Conservation (phyloP, 2,113 vertebrate species). For the Galemys pyrenaicus region DNA sequence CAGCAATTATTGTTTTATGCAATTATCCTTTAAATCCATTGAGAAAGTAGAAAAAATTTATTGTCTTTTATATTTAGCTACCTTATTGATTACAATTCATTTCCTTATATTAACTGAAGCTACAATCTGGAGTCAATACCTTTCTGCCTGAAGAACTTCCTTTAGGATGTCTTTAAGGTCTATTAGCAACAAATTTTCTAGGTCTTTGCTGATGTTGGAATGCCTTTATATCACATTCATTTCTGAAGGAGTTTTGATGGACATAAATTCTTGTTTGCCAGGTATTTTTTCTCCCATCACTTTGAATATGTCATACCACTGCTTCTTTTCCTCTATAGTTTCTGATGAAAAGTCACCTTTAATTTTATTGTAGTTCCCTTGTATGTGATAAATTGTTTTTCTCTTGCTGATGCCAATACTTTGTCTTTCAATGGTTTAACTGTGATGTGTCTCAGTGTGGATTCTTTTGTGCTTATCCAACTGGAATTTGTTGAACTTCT, state of each 20-base stretch:
- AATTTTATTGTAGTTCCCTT: neutral
- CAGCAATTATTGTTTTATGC: neutral
- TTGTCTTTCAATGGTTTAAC: neutral
- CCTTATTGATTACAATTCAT: neutral
- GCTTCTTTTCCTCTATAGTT: neutral
- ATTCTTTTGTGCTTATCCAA: neutral
- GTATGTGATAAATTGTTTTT: neutral
- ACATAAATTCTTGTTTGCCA: neutral
- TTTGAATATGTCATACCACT: neutral
- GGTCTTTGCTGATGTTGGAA: neutral
- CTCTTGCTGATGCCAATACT: neutral
- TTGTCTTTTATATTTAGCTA: neutral
- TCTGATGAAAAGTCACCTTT: neutral
- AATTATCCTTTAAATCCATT: neutral
- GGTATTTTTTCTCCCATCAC: neutral
- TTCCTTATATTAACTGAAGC: neutral
- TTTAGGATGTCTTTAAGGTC: neutral
- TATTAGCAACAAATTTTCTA: neutral
- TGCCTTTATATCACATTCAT: neutral
- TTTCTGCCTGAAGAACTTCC: neutral
- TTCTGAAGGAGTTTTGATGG: neutral
- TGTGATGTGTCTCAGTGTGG: neutral
- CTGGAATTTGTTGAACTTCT: neutral
- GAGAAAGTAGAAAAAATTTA: neutral
- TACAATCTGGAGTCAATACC: neutral